Conservation (phyloP, 2,888 invertebrate genomes). For the Drosophila tanythrix region DNA sequence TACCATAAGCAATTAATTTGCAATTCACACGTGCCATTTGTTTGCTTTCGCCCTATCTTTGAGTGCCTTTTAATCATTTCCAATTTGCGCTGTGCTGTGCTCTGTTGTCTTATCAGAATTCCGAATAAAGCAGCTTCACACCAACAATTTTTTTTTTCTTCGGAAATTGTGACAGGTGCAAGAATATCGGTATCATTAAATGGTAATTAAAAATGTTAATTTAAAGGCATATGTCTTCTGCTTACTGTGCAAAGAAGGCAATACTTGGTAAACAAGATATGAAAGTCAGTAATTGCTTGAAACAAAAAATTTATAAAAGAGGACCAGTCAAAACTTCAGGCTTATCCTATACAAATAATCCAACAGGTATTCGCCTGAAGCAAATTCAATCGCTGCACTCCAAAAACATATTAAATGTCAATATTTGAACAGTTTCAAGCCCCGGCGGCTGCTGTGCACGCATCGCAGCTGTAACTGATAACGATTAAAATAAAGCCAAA, state of each 20-base stretch:
- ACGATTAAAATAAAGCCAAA: slow-evolving; percentile 20
- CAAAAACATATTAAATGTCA: slow-evolving; percentile 31
- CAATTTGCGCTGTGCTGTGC: slow-evolving; percentile 17
- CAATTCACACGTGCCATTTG: slow-evolving; percentile 20
- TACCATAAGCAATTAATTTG: slow-evolving; percentile 30
- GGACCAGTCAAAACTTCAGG: background rate
- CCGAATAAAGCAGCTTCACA: slow-evolving; percentile 25
- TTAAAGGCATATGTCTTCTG: slow-evolving; percentile 4
- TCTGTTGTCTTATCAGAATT: slow-evolving; percentile 48
- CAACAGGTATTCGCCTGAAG: slow-evolving; percentile 2
- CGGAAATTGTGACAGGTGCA: slow-evolving; percentile 34
- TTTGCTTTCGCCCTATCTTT: slow-evolving; percentile 24
- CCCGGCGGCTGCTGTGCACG: slow-evolving; percentile 16
- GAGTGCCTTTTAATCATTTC: slow-evolving; percentile 61
- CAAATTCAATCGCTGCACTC: slow-evolving; percentile 16
- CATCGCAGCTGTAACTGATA: slow-evolving; percentile 39
- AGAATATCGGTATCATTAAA: slow-evolving; percentile 46
- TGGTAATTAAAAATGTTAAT: slow-evolving; percentile 51
- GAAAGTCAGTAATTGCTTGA: background rate
- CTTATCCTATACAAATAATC: slow-evolving; percentile 23
- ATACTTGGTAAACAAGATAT: background rate
- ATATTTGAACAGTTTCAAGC: slow-evolving; percentile 14
- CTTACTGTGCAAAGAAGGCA: background rate
- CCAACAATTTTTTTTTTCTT: background rate
- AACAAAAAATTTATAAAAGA: background rate